Conservation (phyloP, 2,888 invertebrate genomes). For the Eupeodes luniger region DNA sequence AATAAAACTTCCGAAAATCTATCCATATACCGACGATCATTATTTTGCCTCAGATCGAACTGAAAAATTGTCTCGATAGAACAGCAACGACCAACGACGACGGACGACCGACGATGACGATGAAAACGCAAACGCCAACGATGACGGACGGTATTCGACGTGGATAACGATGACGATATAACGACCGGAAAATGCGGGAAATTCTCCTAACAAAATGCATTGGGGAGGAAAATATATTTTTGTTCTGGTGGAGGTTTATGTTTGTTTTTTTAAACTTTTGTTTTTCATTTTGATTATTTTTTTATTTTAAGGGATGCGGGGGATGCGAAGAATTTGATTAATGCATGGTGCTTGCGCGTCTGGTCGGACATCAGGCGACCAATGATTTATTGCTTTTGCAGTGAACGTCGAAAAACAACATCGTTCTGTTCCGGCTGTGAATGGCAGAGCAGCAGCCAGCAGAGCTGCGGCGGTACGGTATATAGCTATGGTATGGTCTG, state of each 20-base stretch:
- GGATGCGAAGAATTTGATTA: constrained; percentile 64
- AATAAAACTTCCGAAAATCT: constrained; percentile 37
- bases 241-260: constrained; percentile 7
- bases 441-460: background rate
- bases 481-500: background rate
- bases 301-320: background rate
- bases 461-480: background rate
- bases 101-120: background rate
- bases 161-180: background rate
- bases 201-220: constrained; percentile 36
- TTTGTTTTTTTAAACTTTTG: background rate
- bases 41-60: constrained; percentile 70
- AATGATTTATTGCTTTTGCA: constrained; percentile 70
- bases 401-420: constrained; percentile 71
- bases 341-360: constrained; percentile 74
- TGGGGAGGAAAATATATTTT: constrained; percentile 49
- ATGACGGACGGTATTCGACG: too few relatives aligned
- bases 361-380: constrained; percentile 75
- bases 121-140: background rate
- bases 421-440: constrained; percentile 59
- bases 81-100: background rate
- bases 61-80: constrained; percentile 44
- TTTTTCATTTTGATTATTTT: background rate
- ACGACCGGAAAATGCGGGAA: constrained; percentile 27
- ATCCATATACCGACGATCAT: constrained; percentile 63